Evolutionary conservation across 2,113 vertebrate species (phyloP).

Genomic region (Cranoglanis bouderius): DNA sequence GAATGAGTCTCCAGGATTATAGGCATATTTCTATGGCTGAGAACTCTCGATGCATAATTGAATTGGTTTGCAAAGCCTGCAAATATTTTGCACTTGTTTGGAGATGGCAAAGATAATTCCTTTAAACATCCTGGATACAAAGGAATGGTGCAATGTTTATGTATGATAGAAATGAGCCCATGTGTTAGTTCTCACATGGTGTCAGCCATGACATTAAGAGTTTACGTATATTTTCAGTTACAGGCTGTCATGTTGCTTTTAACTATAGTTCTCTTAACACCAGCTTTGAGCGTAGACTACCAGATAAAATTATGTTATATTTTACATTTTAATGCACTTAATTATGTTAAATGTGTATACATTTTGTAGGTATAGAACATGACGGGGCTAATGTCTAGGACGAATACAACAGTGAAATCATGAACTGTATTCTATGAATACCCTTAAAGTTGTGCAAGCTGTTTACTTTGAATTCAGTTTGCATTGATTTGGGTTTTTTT

Average conservation of each 20-base stretch:
- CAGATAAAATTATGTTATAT: constrained; percentile 1
- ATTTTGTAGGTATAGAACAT: constrained; percentile 44
- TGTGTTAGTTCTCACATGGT: constrained; percentile 11
- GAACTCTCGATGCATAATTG: constrained; percentile 54
- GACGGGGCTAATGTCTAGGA: constrained; percentile 53
- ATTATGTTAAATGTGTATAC: constrained; percentile 28
- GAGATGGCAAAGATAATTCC: constrained; percentile 66
- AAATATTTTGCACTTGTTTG: constrained; percentile 72
- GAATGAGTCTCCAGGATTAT: constrained; percentile 51
- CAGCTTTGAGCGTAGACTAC: constrained; percentile 26
- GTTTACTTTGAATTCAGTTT: constrained; percentile 63
- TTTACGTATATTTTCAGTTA: constrained; percentile 17
- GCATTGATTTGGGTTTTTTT: background rate
- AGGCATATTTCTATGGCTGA: constrained; percentile 51
- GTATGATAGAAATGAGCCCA: constrained; percentile 53
- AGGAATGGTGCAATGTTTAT: constrained; percentile 70
- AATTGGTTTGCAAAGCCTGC: constrained; percentile 50
- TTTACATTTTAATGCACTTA: constrained; percentile 38
- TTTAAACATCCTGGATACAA: constrained; percentile 65
- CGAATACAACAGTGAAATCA: constrained; percentile 58
- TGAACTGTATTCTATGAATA: constrained; percentile 81
- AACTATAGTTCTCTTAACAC: constrained; percentile 20
- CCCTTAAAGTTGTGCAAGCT: constrained; percentile 69
- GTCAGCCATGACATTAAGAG: background rate
- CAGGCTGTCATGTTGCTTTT: constrained; percentile 19